Conservation (phyloP, 2,888 invertebrate genomes). For the Nematopogon swammerdamellus region DNA sequence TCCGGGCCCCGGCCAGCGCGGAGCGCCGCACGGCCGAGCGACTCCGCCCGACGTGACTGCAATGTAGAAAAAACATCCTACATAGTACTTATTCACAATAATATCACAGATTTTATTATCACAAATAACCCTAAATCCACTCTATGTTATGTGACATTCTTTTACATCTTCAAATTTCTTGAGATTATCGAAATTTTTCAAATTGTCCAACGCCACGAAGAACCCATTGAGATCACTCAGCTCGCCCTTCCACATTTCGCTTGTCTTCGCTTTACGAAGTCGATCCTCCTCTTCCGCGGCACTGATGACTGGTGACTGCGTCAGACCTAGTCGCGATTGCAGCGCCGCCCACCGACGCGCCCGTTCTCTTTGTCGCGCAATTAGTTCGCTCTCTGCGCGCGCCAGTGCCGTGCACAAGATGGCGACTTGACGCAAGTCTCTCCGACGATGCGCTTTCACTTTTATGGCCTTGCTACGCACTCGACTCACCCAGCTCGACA, state of each 20-base stretch:
- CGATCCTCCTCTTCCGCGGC: slow-evolving; percentile 38
- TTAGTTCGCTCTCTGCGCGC: slow-evolving; percentile 59
- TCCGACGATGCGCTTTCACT: slow-evolving; percentile 55
- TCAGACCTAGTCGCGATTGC: slow-evolving; percentile 47
- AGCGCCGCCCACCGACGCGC: slow-evolving; percentile 59
- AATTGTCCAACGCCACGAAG: slow-evolving; percentile 28
- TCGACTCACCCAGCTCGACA: slow-evolving; percentile 62
- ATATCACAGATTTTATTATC: slow-evolving; percentile 48
- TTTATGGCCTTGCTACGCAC: slow-evolving; percentile 60
- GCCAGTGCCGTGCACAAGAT: slow-evolving; percentile 58
- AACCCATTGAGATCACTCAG: slow-evolving; percentile 63
- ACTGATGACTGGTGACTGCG: slow-evolving; percentile 25
- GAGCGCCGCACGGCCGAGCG: slow-evolving; percentile 30
- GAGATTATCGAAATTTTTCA: slow-evolving; percentile 55
- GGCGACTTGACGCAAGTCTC: slow-evolving; percentile 62
- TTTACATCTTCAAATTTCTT: slow-evolving; percentile 40
- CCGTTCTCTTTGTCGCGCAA: slow-evolving; percentile 60
- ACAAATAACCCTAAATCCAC: slow-evolving; percentile 34
- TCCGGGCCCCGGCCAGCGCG: slow-evolving; percentile 58
- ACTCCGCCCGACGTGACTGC: slow-evolving; percentile 55
- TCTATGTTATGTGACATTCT: slow-evolving; percentile 20
- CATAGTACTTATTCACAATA: slow-evolving; percentile 14
- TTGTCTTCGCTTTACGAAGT: slow-evolving; percentile 41
- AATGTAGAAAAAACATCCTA: slow-evolving; percentile 55
- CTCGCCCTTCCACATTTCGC: slow-evolving; percentile 56